Conservation (phyloP, 1,140 invertebrate genomes). For the Caenorhabditis brenneri region DNA sequence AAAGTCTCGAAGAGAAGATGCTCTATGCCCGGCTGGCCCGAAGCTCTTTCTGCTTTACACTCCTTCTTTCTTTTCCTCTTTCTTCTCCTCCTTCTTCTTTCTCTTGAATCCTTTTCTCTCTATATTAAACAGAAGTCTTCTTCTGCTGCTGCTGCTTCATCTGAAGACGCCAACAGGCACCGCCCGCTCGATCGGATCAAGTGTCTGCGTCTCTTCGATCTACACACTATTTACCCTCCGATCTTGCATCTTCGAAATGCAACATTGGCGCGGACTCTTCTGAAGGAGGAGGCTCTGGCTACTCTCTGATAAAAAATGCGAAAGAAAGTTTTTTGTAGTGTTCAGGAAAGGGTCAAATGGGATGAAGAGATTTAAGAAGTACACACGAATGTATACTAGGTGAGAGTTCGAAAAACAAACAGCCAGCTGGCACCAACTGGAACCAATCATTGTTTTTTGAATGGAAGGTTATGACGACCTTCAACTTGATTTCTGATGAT, state of each 20-base stretch:
- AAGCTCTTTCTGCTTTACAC: slow-evolving; percentile 5
- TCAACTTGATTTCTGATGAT: neutral
- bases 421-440: neutral
- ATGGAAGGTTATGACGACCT: neutral
- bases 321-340: neutral
- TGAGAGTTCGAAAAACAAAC: neutral
- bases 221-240: too few relatives aligned
- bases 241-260: neutral
- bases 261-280: slow-evolving; percentile 20
- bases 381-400: too few relatives aligned
- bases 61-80: neutral
- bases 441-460: neutral
- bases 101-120: slow-evolving; percentile 20
- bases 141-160: neutral
- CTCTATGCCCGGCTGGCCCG: neutral
- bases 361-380: neutral
- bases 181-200: slow-evolving; percentile 22
- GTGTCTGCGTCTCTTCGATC: slow-evolving; percentile 16
- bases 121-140: neutral
- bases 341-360: neutral
- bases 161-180: slow-evolving; percentile 18
- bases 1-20: neutral
- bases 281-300: neutral
- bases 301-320: slow-evolving; percentile 1
- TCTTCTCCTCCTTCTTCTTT: neutral